Evolutionary conservation across 1,140 invertebrate species (phyloP), one percentile per base, ranked within the genome.

Genomic region (Anoplophora glabripennis): DNA sequence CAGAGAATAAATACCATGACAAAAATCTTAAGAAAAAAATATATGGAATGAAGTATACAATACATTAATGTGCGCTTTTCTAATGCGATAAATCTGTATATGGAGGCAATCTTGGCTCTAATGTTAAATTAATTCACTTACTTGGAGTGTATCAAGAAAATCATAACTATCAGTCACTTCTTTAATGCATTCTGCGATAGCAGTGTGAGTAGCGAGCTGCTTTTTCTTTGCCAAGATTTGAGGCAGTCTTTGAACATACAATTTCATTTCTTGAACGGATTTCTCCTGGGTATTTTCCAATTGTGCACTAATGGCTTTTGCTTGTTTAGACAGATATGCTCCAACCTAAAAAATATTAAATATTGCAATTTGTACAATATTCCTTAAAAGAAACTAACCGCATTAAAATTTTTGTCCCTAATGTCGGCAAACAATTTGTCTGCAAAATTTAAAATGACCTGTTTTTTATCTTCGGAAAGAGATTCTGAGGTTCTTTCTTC

Each of bases 321-420:
- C 93, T 77, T 94, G 95, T 68, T 86, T 87, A 45, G 90, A 93
- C 1, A 99, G 77, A 35, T 89, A 83, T 46, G 87, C 83, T 12
- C 93, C 93, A 17, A 97, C 79, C 80, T 82, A 61, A 41, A 42
- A 53, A 17, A 36, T 35, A 48, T 1, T n/a, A 10, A 3, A 11
- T 8, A 44, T 8, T 56, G 33, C n/a, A 9, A 54, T 44, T n/a
- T n/a, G 15, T 14, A 8, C 15, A 15, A 8, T 11, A 44, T 44
- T 44, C 8, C 1, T 8, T 10, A 15, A 8, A 15, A 14, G 15
- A 15, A 44, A 61, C 59, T 35, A 60, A 67, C 92, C 57, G 90
- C 90, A 75, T 92, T 94, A 72, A 98, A 98, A 77, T 93, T 95
- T 78, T 92, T 93, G 75, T 98, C 94, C 41, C 96, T 83, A 37